A percentile compares a stretch with the other conserved stretches of the same genome.
These are phyloP conservation scores for Forbesichthys papilliferus DNA, from an alignment of 2,113 vertebrate species.

Conservation along the genomic window DNA sequence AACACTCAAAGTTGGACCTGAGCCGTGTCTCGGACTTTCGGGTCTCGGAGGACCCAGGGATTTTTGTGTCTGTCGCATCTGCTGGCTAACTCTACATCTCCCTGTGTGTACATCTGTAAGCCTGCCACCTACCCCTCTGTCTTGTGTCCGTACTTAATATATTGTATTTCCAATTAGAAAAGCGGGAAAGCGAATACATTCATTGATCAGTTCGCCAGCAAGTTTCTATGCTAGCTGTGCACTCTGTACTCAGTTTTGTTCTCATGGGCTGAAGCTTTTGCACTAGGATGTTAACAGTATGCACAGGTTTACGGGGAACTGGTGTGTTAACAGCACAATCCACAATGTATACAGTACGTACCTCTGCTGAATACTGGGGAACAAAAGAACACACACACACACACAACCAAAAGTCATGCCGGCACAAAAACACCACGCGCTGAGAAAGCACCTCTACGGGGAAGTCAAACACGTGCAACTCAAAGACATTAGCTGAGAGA, in stretches of 20 bases:
- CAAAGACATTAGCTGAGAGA: not conserved
- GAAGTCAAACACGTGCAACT: not conserved
- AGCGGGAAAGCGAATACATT: too few species aligned
- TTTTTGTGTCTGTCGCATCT: not conserved
- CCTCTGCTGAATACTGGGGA: not conserved
- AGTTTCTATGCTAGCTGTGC: conserved; percentile 42
- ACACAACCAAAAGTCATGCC: not conserved
- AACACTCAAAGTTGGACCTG: too few species aligned
- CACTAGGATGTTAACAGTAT: conserved; percentile 16
- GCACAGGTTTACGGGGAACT: conserved; percentile 2
- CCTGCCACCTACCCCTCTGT: not conserved
- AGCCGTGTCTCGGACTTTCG: too few species aligned
- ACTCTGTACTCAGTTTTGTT: conserved; percentile 30
- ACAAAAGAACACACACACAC: conserved; percentile 7
- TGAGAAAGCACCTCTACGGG: too few species aligned
- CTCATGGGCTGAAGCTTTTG: conserved; percentile 58
- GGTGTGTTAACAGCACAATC: conserved; percentile 22
- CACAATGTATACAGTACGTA: conserved; percentile 5
- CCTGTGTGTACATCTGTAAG: not conserved
- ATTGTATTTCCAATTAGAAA: too few species aligned
- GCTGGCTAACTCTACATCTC: not conserved
- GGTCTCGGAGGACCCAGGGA: not conserved
- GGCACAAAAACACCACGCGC: not conserved
- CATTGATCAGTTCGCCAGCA: too few species aligned
- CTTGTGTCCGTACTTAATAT: not conserved